These are phyloP conservation scores for Ceriagrion tenellum DNA, from an alignment of 2,888 invertebrate genomes.

Conservation along the genomic window DNA sequence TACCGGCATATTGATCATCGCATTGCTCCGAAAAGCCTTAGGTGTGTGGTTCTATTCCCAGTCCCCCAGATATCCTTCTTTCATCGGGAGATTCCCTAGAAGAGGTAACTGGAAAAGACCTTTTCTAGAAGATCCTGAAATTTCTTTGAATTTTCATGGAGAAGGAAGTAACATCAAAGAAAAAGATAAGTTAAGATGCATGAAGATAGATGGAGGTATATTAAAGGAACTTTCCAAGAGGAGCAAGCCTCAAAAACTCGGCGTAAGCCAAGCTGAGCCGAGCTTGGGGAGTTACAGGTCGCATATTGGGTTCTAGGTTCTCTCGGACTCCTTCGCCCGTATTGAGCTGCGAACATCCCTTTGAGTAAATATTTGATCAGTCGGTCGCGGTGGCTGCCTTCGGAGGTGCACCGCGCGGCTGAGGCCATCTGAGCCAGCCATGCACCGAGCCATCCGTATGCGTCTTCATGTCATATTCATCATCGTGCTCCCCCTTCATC, in stretches of 20 bases:
- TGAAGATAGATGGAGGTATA: too few species aligned
- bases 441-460: not conserved
- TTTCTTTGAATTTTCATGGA: too few species aligned
- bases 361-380: not conserved
- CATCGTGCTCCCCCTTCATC: not conserved
- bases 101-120: too few species aligned
- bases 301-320: not conserved
- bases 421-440: not conserved
- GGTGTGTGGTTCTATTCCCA: too few species aligned
- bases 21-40: too few species aligned
- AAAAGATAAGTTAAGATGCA: not conserved
- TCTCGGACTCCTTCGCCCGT: not conserved
- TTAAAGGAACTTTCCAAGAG: not conserved
- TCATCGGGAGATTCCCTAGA: too few species aligned
- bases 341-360: not conserved
- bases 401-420: not conserved
- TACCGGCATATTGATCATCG: too few species aligned
- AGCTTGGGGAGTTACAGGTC: not conserved
- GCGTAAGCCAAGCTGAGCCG: not conserved
- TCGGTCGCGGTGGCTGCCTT: not conserved
- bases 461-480: not conserved
- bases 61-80: too few species aligned
- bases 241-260: not conserved
- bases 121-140: too few species aligned
- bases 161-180: not conserved